A percentile compares a stretch with the other conserved stretches of the same genome.
Conservation (phyloP, 2,888 invertebrate genomes). For the Brachyptera risi region DNA sequence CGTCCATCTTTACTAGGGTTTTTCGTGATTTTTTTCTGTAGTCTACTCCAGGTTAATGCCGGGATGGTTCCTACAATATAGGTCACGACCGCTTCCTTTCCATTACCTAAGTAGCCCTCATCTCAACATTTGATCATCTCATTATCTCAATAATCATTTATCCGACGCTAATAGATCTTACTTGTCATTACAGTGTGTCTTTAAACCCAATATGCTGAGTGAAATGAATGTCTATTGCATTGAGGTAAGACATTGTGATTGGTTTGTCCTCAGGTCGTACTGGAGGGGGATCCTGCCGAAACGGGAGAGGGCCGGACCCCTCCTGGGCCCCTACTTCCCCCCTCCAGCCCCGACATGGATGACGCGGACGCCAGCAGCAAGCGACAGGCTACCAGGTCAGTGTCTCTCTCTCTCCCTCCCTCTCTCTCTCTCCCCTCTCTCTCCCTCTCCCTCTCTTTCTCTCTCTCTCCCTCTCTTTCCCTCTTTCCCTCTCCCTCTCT, state of each 20-base stretch:
- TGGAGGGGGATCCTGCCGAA: conserved; percentile 30
- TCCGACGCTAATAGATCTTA: background rate
- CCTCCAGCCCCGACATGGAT: conserved; percentile 52
- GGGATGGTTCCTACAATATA: background rate
- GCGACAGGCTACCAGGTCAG: conserved; percentile 63
- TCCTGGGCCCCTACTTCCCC: conserved; percentile 27
- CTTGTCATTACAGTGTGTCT: too few relatives aligned
- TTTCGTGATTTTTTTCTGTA: background rate
- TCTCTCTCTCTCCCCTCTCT: too few relatives aligned
- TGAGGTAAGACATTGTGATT: too few relatives aligned
- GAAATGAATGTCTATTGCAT: too few relatives aligned
- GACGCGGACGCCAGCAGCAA: conserved; percentile 56
- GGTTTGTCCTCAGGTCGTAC: background rate
- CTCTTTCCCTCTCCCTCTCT: background rate
- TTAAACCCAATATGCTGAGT: too few relatives aligned
- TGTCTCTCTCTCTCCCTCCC: background rate
- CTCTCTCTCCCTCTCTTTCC: background rate
- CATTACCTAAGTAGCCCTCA: background rate
- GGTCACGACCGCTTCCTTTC: background rate
- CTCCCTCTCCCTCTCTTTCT: background rate
- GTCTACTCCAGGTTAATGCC: background rate
- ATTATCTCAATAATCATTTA: background rate
- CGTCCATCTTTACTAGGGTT: background rate
- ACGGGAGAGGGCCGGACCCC: conserved; percentile 31
- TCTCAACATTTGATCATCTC: too few relatives aligned